Evolutionary conservation across 1,140 invertebrate genomes (phyloP).

Genomic region (Druon quercuslanigerum): DNA sequence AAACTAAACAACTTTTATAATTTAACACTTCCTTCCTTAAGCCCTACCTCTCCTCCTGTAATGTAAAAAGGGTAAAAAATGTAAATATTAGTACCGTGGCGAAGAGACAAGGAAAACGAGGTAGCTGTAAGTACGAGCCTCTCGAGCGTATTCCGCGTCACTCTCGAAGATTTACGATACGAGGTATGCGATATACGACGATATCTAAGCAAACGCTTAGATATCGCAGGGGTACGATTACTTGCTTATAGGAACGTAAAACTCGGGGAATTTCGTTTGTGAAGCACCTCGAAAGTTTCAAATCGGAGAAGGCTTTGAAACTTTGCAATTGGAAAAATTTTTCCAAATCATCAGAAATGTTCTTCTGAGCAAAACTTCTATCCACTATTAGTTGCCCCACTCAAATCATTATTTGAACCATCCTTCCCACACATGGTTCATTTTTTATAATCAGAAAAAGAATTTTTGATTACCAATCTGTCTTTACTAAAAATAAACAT

Average conservation of each 20-base stretch:
- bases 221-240: constrained; percentile 24
- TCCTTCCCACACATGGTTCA: too few relatives aligned
- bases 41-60: constrained; percentile 36
- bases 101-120: constrained; percentile 36
- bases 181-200: constrained; percentile 39
- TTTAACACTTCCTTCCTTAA: constrained; percentile 14
- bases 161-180: constrained; percentile 43
- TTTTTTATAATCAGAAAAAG: too few relatives aligned
- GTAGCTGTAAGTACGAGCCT: constrained; percentile 39
- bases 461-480: too few relatives aligned
- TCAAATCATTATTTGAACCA: too few relatives aligned
- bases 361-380: too few relatives aligned
- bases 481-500: too few relatives aligned
- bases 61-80: constrained; percentile 32
- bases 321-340: constrained; percentile 16
- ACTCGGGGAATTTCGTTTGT: constrained; percentile 33
- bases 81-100: constrained; percentile 46
- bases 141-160: constrained; percentile 35
- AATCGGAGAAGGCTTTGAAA: constrained; percentile 2
- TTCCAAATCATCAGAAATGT: neutral
- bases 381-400: too few relatives aligned
- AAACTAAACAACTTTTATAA: too few relatives aligned
- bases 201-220: constrained; percentile 33
- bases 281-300: constrained; percentile 26
- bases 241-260: neutral